Conservation (phyloP, 1,140 invertebrate genomes). For the Aleiodes sp. region DNA sequence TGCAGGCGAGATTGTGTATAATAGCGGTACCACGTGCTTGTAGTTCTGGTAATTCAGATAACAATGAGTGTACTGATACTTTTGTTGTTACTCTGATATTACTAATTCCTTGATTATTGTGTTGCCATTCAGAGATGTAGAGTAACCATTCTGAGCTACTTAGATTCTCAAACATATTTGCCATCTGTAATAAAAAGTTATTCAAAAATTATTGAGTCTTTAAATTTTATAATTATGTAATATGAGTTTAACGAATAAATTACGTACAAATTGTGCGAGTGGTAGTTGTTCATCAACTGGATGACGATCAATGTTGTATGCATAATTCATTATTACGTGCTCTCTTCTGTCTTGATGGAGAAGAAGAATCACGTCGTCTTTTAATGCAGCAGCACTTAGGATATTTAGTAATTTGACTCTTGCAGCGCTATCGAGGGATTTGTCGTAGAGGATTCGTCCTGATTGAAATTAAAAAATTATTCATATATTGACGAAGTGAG, state of each 20-base stretch:
- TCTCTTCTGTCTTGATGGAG: constrained; percentile 90
- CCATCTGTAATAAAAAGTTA: constrained; percentile 74
- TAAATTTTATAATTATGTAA: not conserved
- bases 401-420: constrained; percentile 75
- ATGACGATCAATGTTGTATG: constrained; percentile 82
- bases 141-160: constrained; percentile 91
- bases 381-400: constrained; percentile 79
- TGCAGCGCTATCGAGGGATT: constrained; percentile 67
- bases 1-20: constrained; percentile 90
- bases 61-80: constrained; percentile 85
- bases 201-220: too few relatives aligned
- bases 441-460: constrained; percentile 76
- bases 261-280: constrained; percentile 82
- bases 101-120: constrained; percentile 77
- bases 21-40: constrained; percentile 86
- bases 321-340: constrained; percentile 90
- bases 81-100: constrained; percentile 92
- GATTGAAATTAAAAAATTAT: constrained; percentile 31
- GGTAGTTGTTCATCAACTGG: constrained; percentile 81
- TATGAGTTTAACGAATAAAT: not conserved
- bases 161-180: constrained; percentile 90
- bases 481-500: too few relatives aligned
- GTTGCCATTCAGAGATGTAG: constrained; percentile 91
- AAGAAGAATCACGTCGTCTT: constrained; percentile 89
- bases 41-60: constrained; percentile 77